Evolutionary conservation across 1,140 invertebrate genomes (phyloP).

Genomic region (Halictus rubicundus): DNA sequence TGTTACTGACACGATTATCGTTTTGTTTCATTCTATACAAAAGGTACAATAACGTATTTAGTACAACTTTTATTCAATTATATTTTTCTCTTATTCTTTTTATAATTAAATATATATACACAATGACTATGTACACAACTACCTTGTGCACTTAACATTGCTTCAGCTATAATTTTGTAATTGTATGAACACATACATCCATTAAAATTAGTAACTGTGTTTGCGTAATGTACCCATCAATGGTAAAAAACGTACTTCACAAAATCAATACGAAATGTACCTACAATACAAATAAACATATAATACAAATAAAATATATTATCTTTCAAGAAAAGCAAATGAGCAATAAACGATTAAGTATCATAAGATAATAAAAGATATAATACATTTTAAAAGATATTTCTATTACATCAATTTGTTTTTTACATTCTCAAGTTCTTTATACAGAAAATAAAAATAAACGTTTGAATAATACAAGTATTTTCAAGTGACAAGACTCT

Average conservation of each 20-base stretch:
- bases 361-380: not conserved
- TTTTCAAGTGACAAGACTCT: conserved; percentile 62
- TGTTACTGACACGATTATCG: not conserved
- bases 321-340: not conserved
- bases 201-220: not conserved
- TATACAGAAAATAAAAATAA: conserved; percentile 24
- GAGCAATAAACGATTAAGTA: not conserved
- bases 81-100: conserved; percentile 19
- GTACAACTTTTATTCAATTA: conserved; percentile 24
- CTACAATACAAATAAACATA: not conserved
- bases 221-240: not conserved
- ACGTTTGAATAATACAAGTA: conserved; percentile 36
- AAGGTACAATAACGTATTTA: not conserved
- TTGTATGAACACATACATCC: not conserved
- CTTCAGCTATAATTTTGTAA: conserved; percentile 28
- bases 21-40: not conserved
- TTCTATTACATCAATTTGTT: conserved; percentile 18
- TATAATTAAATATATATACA: conserved; percentile 35
- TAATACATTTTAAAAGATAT: not conserved
- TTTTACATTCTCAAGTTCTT: conserved; percentile 14
- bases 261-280: not conserved
- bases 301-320: not conserved
- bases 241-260: not conserved
- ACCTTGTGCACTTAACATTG: conserved; percentile 32
- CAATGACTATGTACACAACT: conserved; percentile 17